These are phyloP conservation scores for Galeopterus variegatus DNA, from an alignment of 2,113 vertebrate genomes.

Conservation along the genomic window DNA sequence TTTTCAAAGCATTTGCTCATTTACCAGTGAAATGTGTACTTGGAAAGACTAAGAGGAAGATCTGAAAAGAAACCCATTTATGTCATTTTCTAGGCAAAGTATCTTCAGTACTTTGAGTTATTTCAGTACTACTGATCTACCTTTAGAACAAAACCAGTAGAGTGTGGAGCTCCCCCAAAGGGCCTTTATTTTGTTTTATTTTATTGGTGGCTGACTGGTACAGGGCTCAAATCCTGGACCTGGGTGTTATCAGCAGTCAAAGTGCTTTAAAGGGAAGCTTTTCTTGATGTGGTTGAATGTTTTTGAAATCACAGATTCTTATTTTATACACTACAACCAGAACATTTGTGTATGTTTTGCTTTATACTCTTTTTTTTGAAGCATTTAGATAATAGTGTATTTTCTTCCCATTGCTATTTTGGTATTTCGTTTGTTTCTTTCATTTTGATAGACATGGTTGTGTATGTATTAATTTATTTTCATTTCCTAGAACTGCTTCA, in stretches of 20 bases:
- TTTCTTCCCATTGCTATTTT: conserved; percentile 2
- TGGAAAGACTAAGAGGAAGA: neutral
- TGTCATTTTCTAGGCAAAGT: neutral
- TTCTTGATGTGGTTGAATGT: neutral
- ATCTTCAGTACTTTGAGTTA: neutral
- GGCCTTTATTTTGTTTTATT: neutral
- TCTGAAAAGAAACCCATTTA: neutral
- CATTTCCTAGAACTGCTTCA: neutral
- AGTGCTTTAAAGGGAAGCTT: neutral
- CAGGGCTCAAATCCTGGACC: too few species aligned
- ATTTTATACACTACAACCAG: neutral
- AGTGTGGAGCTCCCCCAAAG: neutral
- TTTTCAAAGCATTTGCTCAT: conserved; percentile 45
- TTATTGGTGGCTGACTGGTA: too few species aligned
- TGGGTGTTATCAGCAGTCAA: too few species aligned
- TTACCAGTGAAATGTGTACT: neutral
- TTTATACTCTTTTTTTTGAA: neutral
- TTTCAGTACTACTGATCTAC: neutral
- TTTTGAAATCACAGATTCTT: conserved; percentile 35
- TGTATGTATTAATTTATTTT: neutral
- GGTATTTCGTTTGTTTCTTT: conserved; percentile 19
- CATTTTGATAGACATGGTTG: neutral
- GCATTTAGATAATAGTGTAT: neutral
- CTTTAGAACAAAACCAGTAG: neutral
- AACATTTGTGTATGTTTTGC: neutral